Percentiles rank a stretch among this genome's conserved stretches.
phyloP scores from a whole-genome alignment of 2,888 invertebrate genomes.

The Lasioglossum morio region DNA sequence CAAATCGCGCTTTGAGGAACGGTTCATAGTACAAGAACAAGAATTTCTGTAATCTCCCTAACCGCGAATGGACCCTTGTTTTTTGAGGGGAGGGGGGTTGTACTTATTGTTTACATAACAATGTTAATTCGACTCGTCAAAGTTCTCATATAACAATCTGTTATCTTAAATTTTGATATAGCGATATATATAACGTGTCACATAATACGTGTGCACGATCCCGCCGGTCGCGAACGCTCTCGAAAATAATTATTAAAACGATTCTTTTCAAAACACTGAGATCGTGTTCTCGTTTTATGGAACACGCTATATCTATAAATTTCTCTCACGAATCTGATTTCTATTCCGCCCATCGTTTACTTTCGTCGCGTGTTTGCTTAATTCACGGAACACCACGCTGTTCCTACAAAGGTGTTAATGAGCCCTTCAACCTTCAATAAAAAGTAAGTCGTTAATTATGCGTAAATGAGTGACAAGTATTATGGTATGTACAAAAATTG shows the following conservation, averaged over 20 bases:
- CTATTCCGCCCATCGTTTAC: constrained; percentile 11
- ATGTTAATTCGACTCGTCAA: constrained; percentile 56
- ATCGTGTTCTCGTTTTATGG: neutral
- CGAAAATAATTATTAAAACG: neutral
- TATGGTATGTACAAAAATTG: constrained; percentile 23
- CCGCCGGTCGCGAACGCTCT: neutral
- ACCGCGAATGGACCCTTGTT: constrained; percentile 70
- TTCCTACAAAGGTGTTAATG: constrained; percentile 13
- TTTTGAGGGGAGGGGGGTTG: constrained; percentile 56
- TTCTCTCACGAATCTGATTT: constrained; percentile 15
- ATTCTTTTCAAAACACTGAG: neutral
- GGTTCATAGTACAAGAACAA: constrained; percentile 32
- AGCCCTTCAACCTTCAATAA: constrained; percentile 1
- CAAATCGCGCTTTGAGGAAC: constrained; percentile 19
- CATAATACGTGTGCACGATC: neutral
- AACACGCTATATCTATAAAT: constrained; percentile 36
- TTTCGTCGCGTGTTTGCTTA: constrained; percentile 12
- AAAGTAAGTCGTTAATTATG: constrained; percentile 19
- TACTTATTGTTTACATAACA: constrained; percentile 63
- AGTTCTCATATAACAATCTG: constrained; percentile 59
- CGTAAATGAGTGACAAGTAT: constrained; percentile 1
- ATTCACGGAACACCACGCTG: constrained; percentile 1
- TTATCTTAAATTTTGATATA: constrained; percentile 61
- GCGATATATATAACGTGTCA: constrained; percentile 3
- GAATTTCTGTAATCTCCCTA: constrained; percentile 42